Base-by-base conservation (phyloP, 2,888 invertebrate genomes). In the Liposcelis brunnea region DNA sequence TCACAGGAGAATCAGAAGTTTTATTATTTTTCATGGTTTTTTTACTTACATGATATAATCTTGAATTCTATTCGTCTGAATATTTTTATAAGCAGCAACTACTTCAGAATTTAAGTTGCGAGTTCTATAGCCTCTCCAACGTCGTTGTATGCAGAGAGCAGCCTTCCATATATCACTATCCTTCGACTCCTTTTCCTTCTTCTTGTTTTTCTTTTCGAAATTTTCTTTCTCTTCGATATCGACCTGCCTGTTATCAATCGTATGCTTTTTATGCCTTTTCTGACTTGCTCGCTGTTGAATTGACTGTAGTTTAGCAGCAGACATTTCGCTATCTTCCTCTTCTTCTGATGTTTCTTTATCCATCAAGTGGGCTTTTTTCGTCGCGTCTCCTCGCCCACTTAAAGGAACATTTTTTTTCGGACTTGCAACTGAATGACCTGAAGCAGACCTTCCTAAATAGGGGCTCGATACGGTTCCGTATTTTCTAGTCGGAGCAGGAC, bases 61-160 rank as follows among this genome's bases (percentile, higher is more conserved):
- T 49, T 84, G 75, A 2, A 84, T 81, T 53, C 87, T 69, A 49
- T 78, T 76, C 49, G 77, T 76, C 56, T 85, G 78, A 40, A 87
- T 71, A 21, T 77, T 77, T 53, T 81, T 72, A 49, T 71, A 64
- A 49, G 71, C 60, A 48, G 74, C 69, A 51, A 74, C 65, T 0
- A 80, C 75, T 51, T 75, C 74, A 56, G 73, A 75, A 55, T 81
- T 74, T 10, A 77, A 64, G 55, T 85, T 82, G 54, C 87, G 68
- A 32, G 82, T 78, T 40, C 77, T 71, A 61, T 83, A 87, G 0
- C 89, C 87, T 18, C 86, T 66, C 89, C 89, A 89, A 64, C 80
- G 74, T 61, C 79, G 80, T 64, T 89, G 89, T 57, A 89, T 87
- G 19, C 76, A 77, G 31, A 82, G 72, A 0, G 85, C 87, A 1